Evolutionary conservation across 1,140 invertebrate species (phyloP), one percentile per base, ranked within the genome.

Genomic region (Orussus abietinus): DNA sequence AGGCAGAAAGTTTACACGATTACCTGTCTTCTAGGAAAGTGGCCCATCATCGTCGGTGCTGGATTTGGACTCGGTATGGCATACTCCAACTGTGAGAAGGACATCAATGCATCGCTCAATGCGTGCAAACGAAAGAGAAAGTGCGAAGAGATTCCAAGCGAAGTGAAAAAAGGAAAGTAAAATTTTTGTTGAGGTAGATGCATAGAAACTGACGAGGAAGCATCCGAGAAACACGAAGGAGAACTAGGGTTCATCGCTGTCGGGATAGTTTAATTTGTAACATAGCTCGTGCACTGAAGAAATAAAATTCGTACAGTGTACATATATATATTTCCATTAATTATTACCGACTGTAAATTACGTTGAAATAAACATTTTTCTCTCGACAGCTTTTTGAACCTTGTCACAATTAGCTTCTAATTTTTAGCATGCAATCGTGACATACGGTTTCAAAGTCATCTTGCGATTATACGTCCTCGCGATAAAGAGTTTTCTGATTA

Each of bases 41-140:
- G 85, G 84, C 86, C 85, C 3, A 70, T 86, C 14, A 75, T 85
- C 54, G 70, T 80, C 18, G 84, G 85, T 14, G 76, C 78, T 47
- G 84, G 85, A 20, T 82, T 88, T 65, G 86, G 85, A 12, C 66
- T 87, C 52, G 86, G 86, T 31, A 75, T 85, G 59, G 85, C 85
- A 40, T 88, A 87, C 73, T 79, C 80, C 39, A 84, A 85, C 64
- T 89, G 86, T 69, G 80, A 88, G 72, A 76, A 78, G 52, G 77
- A 80, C 26, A 55, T 85, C 22, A 83, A 82, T 46, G 53, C 59
- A 14, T 47, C 60, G 10, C 26, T 68, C 26, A 44, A 28, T 12
- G 43, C 55, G 42, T 43, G 34, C 17, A 55, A 49, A 12, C 18
- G 36, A 19, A 42, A 47, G 33, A 19, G 19, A 34, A 39, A 44